phyloP scores from a whole-genome alignment of 1,140 invertebrate species.

The Nymphalis io region DNA sequence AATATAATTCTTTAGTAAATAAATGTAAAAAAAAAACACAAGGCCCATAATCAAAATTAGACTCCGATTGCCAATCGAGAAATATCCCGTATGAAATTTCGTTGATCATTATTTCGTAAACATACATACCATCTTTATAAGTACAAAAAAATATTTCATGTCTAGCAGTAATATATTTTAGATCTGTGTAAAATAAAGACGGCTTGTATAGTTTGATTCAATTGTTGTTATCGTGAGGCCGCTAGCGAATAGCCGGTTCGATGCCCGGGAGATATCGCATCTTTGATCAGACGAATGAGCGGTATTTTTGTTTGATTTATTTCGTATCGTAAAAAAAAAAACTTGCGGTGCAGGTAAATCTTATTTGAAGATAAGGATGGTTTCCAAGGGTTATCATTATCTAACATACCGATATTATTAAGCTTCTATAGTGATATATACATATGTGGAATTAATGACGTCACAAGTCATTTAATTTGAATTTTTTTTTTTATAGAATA shows the following conservation, averaged over 20 bases:
- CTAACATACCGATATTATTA: neutral
- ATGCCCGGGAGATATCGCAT: constrained; percentile 51
- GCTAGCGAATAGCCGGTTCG: constrained; percentile 51
- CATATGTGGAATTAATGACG: too few species aligned
- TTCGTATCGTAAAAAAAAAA: neutral
- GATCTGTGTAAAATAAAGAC: constrained; percentile 35
- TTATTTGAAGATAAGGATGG: neutral
- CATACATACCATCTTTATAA: too few species aligned
- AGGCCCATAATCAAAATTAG: too few species aligned
- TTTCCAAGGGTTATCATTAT: neutral
- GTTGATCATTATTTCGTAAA: too few species aligned
- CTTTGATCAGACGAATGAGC: constrained; percentile 35
- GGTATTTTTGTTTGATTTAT: constrained; percentile 10
- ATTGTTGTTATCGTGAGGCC: constrained; percentile 53
- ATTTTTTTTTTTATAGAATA: too few species aligned
- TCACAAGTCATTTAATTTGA: too few species aligned
- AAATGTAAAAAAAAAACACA: too few species aligned
- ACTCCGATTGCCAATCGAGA: too few species aligned
- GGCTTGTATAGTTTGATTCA: constrained; percentile 49
- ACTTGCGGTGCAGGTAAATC: neutral
- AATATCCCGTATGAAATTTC: too few species aligned
- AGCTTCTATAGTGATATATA: neutral
- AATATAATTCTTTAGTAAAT: too few species aligned
- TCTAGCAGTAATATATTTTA: neutral
- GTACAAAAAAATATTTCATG: neutral